Conservation (phyloP, 2,113 vertebrate species). For the Hylia prasina region DNA sequence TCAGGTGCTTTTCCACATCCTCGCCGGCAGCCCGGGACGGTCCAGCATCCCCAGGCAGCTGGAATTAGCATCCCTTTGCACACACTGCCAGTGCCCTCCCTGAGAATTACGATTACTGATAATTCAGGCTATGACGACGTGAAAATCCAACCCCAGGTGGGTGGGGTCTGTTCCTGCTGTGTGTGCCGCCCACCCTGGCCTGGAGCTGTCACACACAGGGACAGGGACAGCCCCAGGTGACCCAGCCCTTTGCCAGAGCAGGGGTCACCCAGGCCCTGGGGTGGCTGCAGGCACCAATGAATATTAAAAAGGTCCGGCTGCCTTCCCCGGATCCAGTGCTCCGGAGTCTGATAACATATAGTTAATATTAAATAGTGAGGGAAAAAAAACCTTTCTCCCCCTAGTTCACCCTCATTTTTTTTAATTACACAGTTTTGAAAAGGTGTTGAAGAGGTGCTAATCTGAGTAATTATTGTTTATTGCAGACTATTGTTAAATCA, state of each 20-base stretch:
- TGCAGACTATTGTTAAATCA: neutral
- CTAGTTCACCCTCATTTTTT: neutral
- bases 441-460: neutral
- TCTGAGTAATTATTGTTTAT: neutral
- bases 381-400: neutral
- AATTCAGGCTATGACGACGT: neutral
- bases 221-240: neutral
- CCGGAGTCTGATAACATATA: neutral
- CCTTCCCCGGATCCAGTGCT: neutral
- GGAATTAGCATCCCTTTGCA: neutral
- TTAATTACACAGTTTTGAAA: neutral
- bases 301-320: neutral
- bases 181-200: accelerated
- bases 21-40: too few relatives aligned
- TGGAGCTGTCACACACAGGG: neutral
- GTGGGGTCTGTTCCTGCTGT: accelerated
- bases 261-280: accelerated
- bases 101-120: accelerated
- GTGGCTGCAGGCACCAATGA: too few relatives aligned
- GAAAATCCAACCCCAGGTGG: neutral
- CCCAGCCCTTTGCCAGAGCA: accelerated
- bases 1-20: neutral
- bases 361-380: neutral
- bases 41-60: neutral
- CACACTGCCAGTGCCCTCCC: neutral